Evolutionary conservation across 1,140 invertebrate genomes (phyloP).

Genomic region (Drosophila bipectinata): DNA sequence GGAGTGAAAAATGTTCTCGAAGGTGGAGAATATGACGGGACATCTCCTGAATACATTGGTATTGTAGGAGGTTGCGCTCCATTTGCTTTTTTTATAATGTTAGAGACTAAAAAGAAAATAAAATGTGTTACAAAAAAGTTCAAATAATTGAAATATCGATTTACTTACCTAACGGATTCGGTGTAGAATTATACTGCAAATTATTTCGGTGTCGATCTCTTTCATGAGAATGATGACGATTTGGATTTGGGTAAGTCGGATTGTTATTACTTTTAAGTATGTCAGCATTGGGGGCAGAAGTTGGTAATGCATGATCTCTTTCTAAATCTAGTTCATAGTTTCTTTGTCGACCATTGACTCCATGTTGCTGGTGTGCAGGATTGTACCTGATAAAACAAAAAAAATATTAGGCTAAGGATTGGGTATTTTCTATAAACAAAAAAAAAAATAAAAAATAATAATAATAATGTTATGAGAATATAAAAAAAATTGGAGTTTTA

Average conservation of each 20-base stretch:
- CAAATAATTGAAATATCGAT: not conserved
- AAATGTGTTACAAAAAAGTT: constrained; percentile 3
- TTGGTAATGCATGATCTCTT: constrained; percentile 88
- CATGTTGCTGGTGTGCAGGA: constrained; percentile 60
- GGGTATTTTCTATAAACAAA: no score
- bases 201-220: constrained; percentile 75
- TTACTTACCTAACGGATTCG: constrained; percentile 83
- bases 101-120: constrained; percentile 66
- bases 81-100: constrained; percentile 84
- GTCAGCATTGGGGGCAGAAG: constrained; percentile 89
- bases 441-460: no score
- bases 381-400: constrained; percentile 64
- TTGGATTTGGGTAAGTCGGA: constrained; percentile 88
- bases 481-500: no score
- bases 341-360: constrained; percentile 66
- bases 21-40: constrained; percentile 92
- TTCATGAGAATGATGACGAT: constrained; percentile 80
- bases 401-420: not conserved
- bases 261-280: constrained; percentile 89
- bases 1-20: constrained; percentile 91
- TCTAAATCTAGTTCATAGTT: constrained; percentile 88
- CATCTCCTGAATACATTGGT: constrained; percentile 86
- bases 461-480: no score
- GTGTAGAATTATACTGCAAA: constrained; percentile 71
- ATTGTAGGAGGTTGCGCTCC: constrained; percentile 82